phyloP scores from a whole-genome alignment of 2,888 invertebrate species.

The Asteroscopus sphinx region DNA sequence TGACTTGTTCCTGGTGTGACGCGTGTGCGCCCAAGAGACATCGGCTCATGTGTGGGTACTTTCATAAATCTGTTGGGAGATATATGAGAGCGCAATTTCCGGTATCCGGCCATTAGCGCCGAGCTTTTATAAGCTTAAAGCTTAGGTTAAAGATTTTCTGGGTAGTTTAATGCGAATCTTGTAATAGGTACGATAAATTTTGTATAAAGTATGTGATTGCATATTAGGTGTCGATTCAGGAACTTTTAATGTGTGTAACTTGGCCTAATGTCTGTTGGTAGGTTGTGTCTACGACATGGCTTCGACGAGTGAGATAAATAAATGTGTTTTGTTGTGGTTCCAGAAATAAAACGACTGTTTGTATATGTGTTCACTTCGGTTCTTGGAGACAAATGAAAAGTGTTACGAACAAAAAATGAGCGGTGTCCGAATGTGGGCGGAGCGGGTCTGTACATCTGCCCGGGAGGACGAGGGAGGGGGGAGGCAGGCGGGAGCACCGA shows the following conservation, averaged over 20 bases:
- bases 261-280: constrained; percentile 86
- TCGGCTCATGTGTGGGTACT: constrained; percentile 91
- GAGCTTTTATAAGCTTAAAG: constrained; percentile 92
- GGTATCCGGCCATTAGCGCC: constrained; percentile 96
- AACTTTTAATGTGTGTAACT: constrained; percentile 89
- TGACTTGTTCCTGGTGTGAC: constrained; percentile 57
- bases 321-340: constrained; percentile 51
- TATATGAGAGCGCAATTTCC: constrained; percentile 97
- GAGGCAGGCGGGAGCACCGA: constrained; percentile 67
- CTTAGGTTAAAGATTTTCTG: constrained; percentile 90
- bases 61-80: constrained; percentile 97
- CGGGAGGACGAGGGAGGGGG: constrained; percentile 58
- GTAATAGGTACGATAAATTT: constrained; percentile 90
- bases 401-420: constrained; percentile 86
- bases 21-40: constrained; percentile 83
- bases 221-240: constrained; percentile 89
- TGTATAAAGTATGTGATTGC: constrained; percentile 90
- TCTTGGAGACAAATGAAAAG: constrained; percentile 65
- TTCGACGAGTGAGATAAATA: constrained; percentile 51
- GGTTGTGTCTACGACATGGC: constrained; percentile 54
- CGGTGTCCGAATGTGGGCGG: constrained; percentile 83
- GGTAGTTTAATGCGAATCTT: constrained; percentile 90
- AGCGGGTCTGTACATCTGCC: constrained; percentile 56
- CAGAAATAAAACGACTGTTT: constrained; percentile 42
- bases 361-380: constrained; percentile 41